Conservation (phyloP, 2,113 vertebrate genomes). For the Eira barbara region DNA sequence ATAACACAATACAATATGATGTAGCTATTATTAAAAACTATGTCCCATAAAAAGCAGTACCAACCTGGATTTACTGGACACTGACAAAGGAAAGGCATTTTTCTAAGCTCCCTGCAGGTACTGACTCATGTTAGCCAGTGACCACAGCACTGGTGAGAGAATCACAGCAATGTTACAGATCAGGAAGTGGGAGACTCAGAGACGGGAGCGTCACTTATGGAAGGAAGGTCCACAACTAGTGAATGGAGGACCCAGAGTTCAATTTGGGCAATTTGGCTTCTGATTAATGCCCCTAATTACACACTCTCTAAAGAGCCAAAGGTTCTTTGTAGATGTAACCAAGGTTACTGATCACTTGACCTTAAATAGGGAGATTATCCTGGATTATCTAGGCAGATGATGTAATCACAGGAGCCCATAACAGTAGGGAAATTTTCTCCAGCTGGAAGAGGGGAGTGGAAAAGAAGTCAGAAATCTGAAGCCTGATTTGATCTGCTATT, state of each 20-base stretch:
- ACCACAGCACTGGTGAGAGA: no score
- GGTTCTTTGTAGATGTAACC: background rate
- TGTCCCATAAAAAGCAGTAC: background rate
- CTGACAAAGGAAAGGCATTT: background rate
- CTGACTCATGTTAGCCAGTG: background rate
- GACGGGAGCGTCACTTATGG: background rate
- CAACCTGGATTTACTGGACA: background rate
- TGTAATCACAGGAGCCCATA: background rate
- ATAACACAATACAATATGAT: accelerated
- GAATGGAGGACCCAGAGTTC: background rate
- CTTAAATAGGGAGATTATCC: background rate
- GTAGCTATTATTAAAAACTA: background rate
- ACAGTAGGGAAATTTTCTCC: background rate
- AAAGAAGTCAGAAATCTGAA: background rate
- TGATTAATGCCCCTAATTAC: background rate
- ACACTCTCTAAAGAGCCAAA: background rate
- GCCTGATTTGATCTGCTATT: background rate
- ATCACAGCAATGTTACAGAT: no score
- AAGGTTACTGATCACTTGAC: background rate
- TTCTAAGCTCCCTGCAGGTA: background rate
- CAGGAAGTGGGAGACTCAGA: background rate
- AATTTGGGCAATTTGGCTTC: background rate
- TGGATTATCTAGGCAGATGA: background rate
- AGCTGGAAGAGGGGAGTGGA: background rate
- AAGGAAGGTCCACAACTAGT: background rate